phyloP scores from a whole-genome alignment of 1,140 invertebrate species.

The roundworm (Caenorhabditis elegans) region DNA sequence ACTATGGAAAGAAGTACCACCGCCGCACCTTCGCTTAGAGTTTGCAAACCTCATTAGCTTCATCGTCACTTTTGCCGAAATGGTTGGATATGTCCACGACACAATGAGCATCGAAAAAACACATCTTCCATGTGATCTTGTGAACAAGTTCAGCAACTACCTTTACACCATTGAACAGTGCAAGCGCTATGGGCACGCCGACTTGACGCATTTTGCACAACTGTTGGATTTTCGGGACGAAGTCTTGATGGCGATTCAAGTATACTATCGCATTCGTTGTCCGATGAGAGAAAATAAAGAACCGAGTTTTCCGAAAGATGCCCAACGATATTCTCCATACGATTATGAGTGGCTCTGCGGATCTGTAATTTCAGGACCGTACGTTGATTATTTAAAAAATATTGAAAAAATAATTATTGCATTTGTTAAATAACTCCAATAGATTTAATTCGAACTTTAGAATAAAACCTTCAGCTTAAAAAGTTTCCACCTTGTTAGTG shows the following conservation, averaged over 20 bases:
- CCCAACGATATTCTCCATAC: neutral
- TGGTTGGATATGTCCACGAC: neutral
- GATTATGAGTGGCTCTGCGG: constrained; percentile 5
- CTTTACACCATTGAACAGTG: neutral
- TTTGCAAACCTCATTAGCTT: neutral
- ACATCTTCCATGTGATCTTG: neutral
- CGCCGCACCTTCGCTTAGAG: neutral
- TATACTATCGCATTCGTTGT: neutral
- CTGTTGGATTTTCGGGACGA: neutral
- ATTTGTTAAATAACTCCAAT: neutral
- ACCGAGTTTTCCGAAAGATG: neutral
- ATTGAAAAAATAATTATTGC: no score
- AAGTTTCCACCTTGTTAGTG: no score
- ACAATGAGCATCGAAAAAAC: no score
- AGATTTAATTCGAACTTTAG: neutral
- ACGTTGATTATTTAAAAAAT: neutral
- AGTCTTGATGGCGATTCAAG: neutral
- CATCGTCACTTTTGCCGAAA: neutral
- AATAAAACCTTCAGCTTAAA: no score
- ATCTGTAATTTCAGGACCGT: neutral
- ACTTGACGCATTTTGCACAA: neutral
- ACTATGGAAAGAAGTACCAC: neutral
- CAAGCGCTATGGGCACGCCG: neutral
- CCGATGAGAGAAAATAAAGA: neutral
- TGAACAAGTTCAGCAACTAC: neutral